Evolutionary conservation across 1,140 invertebrate genomes (phyloP), one percentile per base, ranked within the genome.

Genomic region (Brachionus angularis): DNA sequence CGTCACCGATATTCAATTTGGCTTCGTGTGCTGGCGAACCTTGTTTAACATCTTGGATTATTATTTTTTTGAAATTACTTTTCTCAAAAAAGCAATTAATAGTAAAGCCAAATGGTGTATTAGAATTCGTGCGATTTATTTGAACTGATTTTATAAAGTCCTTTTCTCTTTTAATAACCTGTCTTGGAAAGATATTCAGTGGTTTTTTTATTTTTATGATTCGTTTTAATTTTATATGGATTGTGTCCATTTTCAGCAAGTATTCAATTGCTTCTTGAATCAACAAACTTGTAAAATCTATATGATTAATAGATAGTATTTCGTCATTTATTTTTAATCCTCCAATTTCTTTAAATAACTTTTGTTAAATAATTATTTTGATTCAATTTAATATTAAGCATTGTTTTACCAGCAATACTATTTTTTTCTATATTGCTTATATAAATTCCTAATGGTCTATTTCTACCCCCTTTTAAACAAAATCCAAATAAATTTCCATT

Each of bases 21-120:
- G 53, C 25, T 23, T 29, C n/a, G 3, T 3, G 18, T 12, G 53
- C 53, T 10, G 39, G 5, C 7, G 34, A 58, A 58, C 39, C 31
- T 7, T 18, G 10, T 21, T 39, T 12, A 29, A 58, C 33, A 23
- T 34, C 39, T 21, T 23, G 23, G 3, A 58, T 34, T 23, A 39
- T 3, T 4, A 58, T 25, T 58, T 58, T 58, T 39, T 58, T 58
- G 2, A 5, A 23, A 23, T 58, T 58, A 0, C 21, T 18, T 34
- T 58, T 34, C 25, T 58, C 53, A 10, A 58, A 23, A 2, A 58
- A 31, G 39, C 36, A 58, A 58, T 58, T 58, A 21, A 58, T 21
- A 12, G 34, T 58, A 23, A 58, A 58, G 3, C 53, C 53, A 58
- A 58, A 58, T 23, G 23, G 31, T 23, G 3, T 21, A 23, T 29